Conservation (phyloP, 2,888 invertebrate genomes). For the Nephrotoma guestfalica region DNA sequence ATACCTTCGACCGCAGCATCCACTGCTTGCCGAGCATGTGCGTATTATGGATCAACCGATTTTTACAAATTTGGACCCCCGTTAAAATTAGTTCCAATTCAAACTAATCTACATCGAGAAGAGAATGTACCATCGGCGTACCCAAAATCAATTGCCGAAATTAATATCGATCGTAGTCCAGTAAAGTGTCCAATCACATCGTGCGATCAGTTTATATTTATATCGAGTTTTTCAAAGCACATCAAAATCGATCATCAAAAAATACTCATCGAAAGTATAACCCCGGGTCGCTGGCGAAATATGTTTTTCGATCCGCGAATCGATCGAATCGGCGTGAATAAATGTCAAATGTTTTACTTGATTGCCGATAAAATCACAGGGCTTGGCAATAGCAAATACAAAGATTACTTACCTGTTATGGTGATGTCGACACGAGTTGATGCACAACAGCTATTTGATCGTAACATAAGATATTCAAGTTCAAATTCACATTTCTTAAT, state of each 20-base stretch:
- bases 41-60: not conserved
- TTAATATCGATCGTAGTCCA: conserved; percentile 19
- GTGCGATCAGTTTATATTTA: conserved; percentile 19
- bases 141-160: conserved; percentile 4
- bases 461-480: not conserved
- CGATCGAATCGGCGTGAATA: conserved; percentile 14
- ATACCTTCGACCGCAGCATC: not conserved
- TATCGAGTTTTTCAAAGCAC: conserved; percentile 24
- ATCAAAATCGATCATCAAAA: conserved; percentile 20
- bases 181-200: conserved; percentile 21
- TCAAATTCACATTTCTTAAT: conserved; percentile 13
- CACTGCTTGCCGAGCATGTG: not conserved
- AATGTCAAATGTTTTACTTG: conserved; percentile 22
- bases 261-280: conserved; percentile 22
- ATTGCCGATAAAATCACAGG: conserved; percentile 20
- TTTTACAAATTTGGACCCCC: not conserved
- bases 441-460: conserved; percentile 13
- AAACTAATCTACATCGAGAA: not conserved
- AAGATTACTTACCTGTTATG: conserved; percentile 21
- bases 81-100: not conserved
- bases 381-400: conserved; percentile 17
- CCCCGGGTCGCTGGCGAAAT: conserved; percentile 19
- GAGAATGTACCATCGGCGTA: not conserved
- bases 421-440: conserved; percentile 22
- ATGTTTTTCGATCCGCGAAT: conserved; percentile 22